Conservation (phyloP, 1,140 invertebrate species). For the Drosophila lacertosa region DNA sequence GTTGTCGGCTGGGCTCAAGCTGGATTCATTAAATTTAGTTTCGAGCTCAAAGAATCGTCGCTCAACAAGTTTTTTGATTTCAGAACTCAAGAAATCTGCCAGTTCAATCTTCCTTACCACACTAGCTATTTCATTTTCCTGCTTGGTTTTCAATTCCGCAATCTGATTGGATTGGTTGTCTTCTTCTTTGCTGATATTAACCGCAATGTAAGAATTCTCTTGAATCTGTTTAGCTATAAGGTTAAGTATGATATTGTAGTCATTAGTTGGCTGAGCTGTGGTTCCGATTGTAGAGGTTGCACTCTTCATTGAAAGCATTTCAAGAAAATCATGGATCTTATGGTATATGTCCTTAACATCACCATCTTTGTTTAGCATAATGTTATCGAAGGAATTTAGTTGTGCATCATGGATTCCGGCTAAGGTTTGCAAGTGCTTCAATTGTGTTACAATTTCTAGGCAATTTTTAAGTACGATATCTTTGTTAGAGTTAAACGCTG, state of each 20-base stretch:
- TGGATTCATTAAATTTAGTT: not conserved
- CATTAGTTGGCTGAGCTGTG: not conserved
- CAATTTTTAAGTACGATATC: not conserved
- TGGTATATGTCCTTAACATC: not conserved
- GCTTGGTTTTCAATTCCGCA: not conserved
- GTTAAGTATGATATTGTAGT: not conserved
- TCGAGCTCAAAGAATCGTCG: conserved; percentile 6
- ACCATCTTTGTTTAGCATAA: not conserved
- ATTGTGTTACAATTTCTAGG: not conserved
- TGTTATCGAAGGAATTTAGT: not conserved
- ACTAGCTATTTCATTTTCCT: not conserved
- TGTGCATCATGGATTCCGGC: not conserved
- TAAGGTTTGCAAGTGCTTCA: not conserved
- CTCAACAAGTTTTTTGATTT: not conserved
- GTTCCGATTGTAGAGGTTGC: too few relatives aligned
- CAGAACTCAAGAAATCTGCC: not conserved
- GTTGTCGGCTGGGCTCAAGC: not conserved
- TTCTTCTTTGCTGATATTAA: not conserved
- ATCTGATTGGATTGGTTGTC: not conserved
- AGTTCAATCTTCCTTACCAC: not conserved
- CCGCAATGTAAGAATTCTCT: not conserved
- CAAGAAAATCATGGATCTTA: not conserved
- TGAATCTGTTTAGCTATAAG: not conserved
- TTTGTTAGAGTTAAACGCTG: not conserved
- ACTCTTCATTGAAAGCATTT: not conserved